Evolutionary conservation across 2,888 invertebrate species (phyloP).

Genomic region (Rhogogaster chlorosoma): DNA sequence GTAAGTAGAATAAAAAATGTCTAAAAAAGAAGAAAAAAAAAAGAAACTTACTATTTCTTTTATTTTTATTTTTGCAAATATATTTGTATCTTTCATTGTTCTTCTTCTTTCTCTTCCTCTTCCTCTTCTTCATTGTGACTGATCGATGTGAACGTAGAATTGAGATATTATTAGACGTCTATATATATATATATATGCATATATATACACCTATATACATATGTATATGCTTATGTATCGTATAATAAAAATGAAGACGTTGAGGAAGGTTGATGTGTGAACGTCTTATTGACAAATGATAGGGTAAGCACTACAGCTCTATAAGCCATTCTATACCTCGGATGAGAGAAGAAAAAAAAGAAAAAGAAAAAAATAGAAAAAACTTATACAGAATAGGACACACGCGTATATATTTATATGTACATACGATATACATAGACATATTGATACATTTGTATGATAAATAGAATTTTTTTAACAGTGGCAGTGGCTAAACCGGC

Average conservation of each 20-base stretch:
- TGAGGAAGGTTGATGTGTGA: slow-evolving; percentile 27
- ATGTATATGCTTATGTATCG: neutral
- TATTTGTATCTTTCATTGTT: neutral
- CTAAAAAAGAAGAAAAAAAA: neutral
- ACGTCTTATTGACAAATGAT: slow-evolving; percentile 60
- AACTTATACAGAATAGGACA: neutral
- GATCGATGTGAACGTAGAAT: neutral
- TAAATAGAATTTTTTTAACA: slow-evolving; percentile 1
- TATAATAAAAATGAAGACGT: slow-evolving; percentile 36
- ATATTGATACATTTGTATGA: neutral
- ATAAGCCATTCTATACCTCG: neutral
- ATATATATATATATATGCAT: neutral
- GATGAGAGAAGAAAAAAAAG: neutral
- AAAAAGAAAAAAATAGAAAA: neutral
- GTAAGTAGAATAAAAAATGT: neutral
- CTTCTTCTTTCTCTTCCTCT: neutral
- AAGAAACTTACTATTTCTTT: neutral
- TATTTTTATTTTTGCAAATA: neutral
- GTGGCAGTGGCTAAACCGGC: neutral
- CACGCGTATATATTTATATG: neutral
- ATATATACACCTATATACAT: neutral
- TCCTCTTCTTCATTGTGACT: neutral
- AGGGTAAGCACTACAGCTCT: slow-evolving; percentile 41
- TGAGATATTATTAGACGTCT: neutral
- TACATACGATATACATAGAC: too few species aligned